Conservation (phyloP, 2,888 invertebrate genomes). For the Nymphalis urticae region DNA sequence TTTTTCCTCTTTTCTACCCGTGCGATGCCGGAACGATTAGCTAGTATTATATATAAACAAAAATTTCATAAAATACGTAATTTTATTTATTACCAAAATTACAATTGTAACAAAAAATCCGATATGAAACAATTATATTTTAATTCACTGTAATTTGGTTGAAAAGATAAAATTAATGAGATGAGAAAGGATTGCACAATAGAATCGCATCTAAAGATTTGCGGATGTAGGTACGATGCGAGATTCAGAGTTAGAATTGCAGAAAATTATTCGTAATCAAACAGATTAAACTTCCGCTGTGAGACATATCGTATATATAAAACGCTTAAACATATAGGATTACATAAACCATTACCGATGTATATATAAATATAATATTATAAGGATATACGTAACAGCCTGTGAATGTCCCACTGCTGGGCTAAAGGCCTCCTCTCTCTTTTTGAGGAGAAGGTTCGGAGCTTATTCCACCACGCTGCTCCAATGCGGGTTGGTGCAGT, state of each 20-base stretch:
- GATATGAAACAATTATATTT: background rate
- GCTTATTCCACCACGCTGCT: too few species aligned
- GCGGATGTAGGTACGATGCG: conserved; percentile 3
- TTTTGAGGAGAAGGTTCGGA: too few species aligned
- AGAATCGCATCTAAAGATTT: background rate
- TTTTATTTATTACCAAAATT: too few species aligned
- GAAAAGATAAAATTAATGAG: conserved; percentile 1
- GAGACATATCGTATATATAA: conserved; percentile 16
- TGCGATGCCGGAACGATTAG: too few species aligned
- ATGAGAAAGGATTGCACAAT: conserved; percentile 4
- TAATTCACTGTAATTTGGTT: background rate
- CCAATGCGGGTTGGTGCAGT: too few species aligned
- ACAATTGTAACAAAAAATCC: background rate
- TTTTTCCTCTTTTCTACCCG: too few species aligned
- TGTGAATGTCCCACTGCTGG: too few species aligned
- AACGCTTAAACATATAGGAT: background rate
- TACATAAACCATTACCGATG: background rate
- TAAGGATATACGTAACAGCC: too few species aligned
- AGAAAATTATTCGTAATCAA: conserved; percentile 28
- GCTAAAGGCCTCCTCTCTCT: too few species aligned
- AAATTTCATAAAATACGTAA: too few species aligned
- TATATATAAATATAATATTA: background rate
- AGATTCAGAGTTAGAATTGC: conserved; percentile 18
- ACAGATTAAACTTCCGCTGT: conserved; percentile 24
- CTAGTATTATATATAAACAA: background rate